Evolutionary conservation across 2,113 vertebrate species (phyloP).

Genomic region (Mungos mungo): DNA sequence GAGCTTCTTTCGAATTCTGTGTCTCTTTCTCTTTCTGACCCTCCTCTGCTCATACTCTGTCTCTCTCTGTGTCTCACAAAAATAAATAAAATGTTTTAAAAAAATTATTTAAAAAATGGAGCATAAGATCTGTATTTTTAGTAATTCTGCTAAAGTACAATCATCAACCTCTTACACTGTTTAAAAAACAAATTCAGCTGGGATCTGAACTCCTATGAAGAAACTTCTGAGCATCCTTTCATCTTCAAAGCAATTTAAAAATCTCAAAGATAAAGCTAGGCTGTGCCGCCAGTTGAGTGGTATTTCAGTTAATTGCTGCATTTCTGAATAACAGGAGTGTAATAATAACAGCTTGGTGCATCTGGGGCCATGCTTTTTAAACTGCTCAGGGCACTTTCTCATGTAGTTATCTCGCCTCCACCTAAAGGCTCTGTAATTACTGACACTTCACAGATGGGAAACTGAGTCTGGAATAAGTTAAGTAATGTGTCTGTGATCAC

Average conservation of each 20-base stretch:
- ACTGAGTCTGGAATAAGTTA: background rate
- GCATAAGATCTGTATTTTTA: background rate
- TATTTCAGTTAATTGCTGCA: slow-evolving; percentile 24
- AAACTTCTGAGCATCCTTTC: slow-evolving; percentile 37
- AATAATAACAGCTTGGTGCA: slow-evolving; percentile 36
- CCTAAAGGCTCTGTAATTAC: slow-evolving; percentile 50
- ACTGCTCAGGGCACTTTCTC: slow-evolving; percentile 50
- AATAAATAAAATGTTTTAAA: too few relatives aligned
- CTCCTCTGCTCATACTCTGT: too few relatives aligned
- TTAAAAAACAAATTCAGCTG: background rate
- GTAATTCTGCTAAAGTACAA: background rate
- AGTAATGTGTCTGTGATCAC: background rate
- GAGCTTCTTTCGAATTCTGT: too few relatives aligned
- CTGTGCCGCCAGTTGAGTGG: background rate
- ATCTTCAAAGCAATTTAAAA: slow-evolving; percentile 57
- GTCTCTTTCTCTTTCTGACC: too few relatives aligned
- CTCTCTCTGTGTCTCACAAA: too few relatives aligned
- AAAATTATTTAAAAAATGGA: background rate
- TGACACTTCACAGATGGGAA: slow-evolving; percentile 48
- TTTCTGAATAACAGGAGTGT: slow-evolving; percentile 15
- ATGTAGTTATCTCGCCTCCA: background rate
- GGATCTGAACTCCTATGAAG: background rate
- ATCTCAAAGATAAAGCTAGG: slow-evolving; percentile 42
- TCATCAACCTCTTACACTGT: background rate
- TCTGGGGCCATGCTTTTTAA: background rate